A percentile compares a stretch with the other conserved stretches of the same genome.
Conservation (phyloP, 2,888 invertebrate species). For the Aporophyla lueneburgensis region DNA sequence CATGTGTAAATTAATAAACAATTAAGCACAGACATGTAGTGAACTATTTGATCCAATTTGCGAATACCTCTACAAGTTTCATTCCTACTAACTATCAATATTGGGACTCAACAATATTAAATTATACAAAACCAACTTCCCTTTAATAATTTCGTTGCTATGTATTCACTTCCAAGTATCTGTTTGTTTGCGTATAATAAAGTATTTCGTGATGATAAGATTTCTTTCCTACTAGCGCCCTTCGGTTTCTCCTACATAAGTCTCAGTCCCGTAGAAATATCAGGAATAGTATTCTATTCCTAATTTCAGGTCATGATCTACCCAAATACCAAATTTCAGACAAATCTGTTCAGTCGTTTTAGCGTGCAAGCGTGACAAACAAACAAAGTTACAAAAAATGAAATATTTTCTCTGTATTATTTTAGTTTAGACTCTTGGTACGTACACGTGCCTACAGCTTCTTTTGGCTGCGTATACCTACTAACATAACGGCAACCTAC, state of each 20-base stretch:
- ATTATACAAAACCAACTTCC: constrained; percentile 53
- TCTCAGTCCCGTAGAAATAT: too few species aligned
- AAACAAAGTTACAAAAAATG: too few species aligned
- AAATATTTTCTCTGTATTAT: too few species aligned
- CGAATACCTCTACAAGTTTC: constrained; percentile 37
- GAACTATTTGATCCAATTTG: constrained; percentile 61
- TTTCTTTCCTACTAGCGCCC: too few species aligned
- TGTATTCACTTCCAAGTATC: not conserved
- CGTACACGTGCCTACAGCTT: not conserved
- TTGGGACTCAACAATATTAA: constrained; percentile 42
- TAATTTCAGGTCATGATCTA: too few species aligned
- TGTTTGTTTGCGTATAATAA: not conserved
- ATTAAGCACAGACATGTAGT: constrained; percentile 34
- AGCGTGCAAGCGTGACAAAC: too few species aligned
- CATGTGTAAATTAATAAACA: constrained; percentile 54
- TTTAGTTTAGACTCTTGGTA: not conserved
- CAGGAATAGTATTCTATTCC: too few species aligned
- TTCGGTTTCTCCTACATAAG: too few species aligned
- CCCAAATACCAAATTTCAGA: too few species aligned
- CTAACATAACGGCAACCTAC: not conserved
- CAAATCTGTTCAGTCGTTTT: too few species aligned
- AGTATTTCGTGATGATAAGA: not conserved
- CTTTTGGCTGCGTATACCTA: not conserved
- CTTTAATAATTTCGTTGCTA: constrained; percentile 34
- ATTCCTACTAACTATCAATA: constrained; percentile 58